Evolutionary conservation across 2,888 invertebrate species (phyloP), one percentile per base, ranked within the genome.

Genomic region (Rhaphigaster nebulosa): DNA sequence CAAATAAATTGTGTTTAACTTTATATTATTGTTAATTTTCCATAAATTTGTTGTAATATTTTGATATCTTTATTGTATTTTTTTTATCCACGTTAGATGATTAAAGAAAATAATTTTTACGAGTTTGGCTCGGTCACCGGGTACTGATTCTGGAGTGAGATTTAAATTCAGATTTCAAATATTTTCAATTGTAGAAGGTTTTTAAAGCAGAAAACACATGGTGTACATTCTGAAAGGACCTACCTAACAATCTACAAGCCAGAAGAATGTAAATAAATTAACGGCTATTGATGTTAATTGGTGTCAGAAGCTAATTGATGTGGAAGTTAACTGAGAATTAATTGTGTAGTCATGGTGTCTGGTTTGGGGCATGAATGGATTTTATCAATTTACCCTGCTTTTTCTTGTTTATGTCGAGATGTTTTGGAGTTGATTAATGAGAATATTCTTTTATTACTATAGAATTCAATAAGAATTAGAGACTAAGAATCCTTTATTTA

Each of bases 231-330:
- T 15, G n/a, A 65, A 29, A 65, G 29, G n/a, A 65, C 5, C 2
- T 18, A 65, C 29, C 13, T 29, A 15, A 18, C 12, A 65, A 18
- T 18, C 29, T 5, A 65, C 29, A 29, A 29, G 15, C 41, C 80
- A 38, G 26, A 2, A 80, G 23, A 80, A 38, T 15, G 80, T 80
- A 80, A 80, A 38, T 80, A 38, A 80, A 80, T 80, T 80, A 80
- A 80, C 41, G 45, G 20, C 80, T 45, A 80, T 80, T 80, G 80
- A 80, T 80, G 80, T 80, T 41, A 41, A 80, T 80, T 80, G 80
- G 38, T 80, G 80, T 45, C 80, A 80, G 80, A 41, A 41, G 41
- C 41, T 80, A 80, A 80, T 80, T 41, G 80, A 26, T 41, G 10
- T 80, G 23, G 23, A 45, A 38, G 80, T 26, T 80, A 45, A 41